Evolutionary conservation across 2,113 vertebrate species (phyloP).

Genomic region (Leptobrachium leishanense): DNA sequence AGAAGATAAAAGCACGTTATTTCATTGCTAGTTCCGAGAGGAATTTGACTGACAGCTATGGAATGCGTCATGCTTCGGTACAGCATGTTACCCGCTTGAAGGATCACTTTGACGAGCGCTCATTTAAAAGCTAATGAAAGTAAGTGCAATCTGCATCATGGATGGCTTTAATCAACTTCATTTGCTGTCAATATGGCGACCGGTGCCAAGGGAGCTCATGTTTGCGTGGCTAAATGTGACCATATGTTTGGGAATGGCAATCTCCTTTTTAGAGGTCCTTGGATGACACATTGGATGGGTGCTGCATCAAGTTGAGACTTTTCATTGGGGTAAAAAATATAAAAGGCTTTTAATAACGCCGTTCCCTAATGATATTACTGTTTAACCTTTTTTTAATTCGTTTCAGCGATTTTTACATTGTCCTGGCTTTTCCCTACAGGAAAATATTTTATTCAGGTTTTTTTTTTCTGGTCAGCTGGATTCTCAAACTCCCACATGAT

Average conservation of each 20-base stretch:
- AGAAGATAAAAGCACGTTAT: not conserved
- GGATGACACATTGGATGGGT: slow-evolving; percentile 6
- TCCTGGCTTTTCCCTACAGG: too few relatives aligned
- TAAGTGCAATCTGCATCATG: slow-evolving; percentile 30
- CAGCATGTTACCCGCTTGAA: slow-evolving; percentile 33
- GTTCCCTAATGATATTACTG: too few relatives aligned
- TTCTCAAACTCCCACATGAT: too few relatives aligned
- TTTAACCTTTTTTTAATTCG: too few relatives aligned
- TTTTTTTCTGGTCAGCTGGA: too few relatives aligned
- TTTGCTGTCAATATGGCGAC: slow-evolving; percentile 4
- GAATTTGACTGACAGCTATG: not conserved
- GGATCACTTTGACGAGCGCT: not conserved
- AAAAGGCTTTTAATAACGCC: too few relatives aligned
- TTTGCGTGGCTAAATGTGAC: slow-evolving; percentile 13
- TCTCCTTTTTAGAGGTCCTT: slow-evolving; percentile 2
- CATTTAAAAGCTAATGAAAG: slow-evolving; percentile 36
- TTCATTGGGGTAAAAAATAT: too few relatives aligned
- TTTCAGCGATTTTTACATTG: too few relatives aligned
- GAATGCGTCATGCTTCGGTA: slow-evolving; percentile 8
- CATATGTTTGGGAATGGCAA: slow-evolving; percentile 17
- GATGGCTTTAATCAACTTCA: slow-evolving; percentile 21
- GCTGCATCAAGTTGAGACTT: not conserved
- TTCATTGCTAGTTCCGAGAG: not conserved
- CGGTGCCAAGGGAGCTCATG: slow-evolving; percentile 17
- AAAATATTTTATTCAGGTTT: too few relatives aligned